Percentiles rank a stretch among this genome's conserved stretches.
Conservation (phyloP, 2,888 invertebrate genomes). For the Agriopis leucophaearia region DNA sequence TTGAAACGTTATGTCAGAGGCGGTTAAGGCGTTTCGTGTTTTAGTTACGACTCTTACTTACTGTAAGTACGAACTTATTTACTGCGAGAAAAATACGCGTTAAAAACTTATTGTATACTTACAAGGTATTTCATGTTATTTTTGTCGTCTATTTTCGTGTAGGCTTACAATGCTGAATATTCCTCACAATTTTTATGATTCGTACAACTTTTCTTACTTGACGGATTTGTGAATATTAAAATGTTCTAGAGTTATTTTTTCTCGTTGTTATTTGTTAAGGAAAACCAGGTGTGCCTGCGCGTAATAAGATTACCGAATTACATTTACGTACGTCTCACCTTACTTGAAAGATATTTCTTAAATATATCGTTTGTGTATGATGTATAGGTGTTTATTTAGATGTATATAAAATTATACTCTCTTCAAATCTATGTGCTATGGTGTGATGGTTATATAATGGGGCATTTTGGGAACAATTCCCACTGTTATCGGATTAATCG, state of each 20-base stretch:
- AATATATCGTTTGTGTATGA: background rate
- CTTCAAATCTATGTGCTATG: background rate
- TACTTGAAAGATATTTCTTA: background rate
- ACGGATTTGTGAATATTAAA: constrained; percentile 15
- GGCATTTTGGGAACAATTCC: too few species aligned
- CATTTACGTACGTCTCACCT: background rate
- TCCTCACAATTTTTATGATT: constrained; percentile 5
- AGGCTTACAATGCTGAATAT: constrained; percentile 1
- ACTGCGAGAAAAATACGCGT: background rate
- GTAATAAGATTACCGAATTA: constrained; percentile 21
- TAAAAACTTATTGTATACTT: background rate
- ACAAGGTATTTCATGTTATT: background rate
- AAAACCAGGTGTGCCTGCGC: constrained; percentile 15
- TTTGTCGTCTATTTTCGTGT: constrained; percentile 1
- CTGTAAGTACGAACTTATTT: background rate
- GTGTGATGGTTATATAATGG: background rate
- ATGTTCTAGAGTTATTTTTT: constrained; percentile 7
- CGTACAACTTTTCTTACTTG: constrained; percentile 16
- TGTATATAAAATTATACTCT: background rate
- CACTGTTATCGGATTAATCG: too few species aligned
- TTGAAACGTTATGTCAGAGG: too few species aligned
- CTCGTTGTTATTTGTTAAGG: constrained; percentile 4
- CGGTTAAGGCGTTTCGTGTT: too few species aligned
- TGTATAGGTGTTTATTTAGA: background rate
- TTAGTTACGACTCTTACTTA: too few species aligned